Evolutionary conservation across 2,888 invertebrate genomes (phyloP).

Genomic region (Andricus curvator): DNA sequence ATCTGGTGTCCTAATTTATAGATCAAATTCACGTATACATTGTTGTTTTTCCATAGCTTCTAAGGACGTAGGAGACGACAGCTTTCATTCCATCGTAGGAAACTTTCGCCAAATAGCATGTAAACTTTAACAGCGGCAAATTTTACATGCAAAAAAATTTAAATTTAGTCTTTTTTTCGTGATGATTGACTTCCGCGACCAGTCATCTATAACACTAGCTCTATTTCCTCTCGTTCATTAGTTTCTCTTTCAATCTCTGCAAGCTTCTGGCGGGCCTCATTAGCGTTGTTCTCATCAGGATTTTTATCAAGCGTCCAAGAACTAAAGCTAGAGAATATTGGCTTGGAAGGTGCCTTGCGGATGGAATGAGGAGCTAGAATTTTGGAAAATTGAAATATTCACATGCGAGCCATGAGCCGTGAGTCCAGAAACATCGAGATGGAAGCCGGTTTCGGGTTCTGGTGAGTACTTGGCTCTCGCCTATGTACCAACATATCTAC

Average conservation of each 20-base stretch:
- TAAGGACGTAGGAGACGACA: too few species aligned
- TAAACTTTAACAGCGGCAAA: too few species aligned
- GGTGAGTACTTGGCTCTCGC: slow-evolving; percentile 65
- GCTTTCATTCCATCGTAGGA: too few species aligned
- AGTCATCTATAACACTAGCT: background rate
- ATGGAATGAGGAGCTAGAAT: slow-evolving; percentile 50
- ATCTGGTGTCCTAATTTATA: too few species aligned
- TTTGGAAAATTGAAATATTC: slow-evolving; percentile 67
- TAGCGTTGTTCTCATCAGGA: slow-evolving; percentile 51
- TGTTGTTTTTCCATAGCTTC: too few species aligned
- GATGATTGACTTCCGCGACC: background rate
- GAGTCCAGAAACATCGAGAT: slow-evolving; percentile 45
- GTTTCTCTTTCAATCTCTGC: slow-evolving; percentile 16
- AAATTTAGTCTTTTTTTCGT: too few species aligned
- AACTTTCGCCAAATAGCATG: too few species aligned
- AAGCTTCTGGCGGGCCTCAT: slow-evolving; percentile 46
- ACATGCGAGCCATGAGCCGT: slow-evolving; percentile 32
- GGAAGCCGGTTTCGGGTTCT: slow-evolving; percentile 22
- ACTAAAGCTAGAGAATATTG: slow-evolving; percentile 11
- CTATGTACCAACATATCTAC: slow-evolving; percentile 61
- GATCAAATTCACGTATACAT: too few species aligned
- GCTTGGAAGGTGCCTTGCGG: slow-evolving; percentile 3
- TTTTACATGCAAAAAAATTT: too few species aligned
- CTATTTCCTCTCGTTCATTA: slow-evolving; percentile 31
- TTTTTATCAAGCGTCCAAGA: slow-evolving; percentile 44